A percentile compares a stretch with the other conserved stretches of the same genome.
phyloP scores from a whole-genome alignment of 2,888 invertebrate species.

The Ophonus ardosiacus region DNA sequence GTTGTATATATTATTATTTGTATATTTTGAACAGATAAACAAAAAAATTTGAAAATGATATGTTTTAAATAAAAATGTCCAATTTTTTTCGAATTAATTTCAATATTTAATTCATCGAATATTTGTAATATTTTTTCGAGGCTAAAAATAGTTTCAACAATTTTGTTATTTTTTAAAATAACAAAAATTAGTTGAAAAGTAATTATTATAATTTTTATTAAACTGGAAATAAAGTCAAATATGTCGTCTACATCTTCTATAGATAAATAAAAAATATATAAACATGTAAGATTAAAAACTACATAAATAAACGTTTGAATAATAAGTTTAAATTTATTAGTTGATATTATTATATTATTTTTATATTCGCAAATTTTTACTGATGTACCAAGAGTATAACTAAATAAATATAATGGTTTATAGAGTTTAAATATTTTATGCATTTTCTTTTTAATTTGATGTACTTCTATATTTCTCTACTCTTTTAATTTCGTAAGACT shows the following conservation, averaged over 20 bases:
- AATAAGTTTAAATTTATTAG: neutral
- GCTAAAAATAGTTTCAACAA: neutral
- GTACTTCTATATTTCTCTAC: neutral
- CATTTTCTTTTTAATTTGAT: neutral
- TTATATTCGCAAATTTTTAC: neutral
- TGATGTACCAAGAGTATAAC: neutral
- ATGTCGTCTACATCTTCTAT: neutral
- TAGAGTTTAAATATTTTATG: neutral
- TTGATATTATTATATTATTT: neutral
- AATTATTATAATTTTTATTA: neutral
- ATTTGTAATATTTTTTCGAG: neutral
- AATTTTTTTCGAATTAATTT: neutral
- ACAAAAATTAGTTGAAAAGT: neutral
- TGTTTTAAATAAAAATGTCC: neutral
- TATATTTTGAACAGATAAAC: neutral
- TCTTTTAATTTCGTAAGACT: neutral
- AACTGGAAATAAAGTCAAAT: neutral
- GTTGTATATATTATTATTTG: neutral
- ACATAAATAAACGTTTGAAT: neutral
- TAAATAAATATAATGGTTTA: neutral
- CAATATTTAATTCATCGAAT: neutral
- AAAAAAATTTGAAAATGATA: neutral
- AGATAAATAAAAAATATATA: neutral
- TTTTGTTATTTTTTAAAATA: neutral
- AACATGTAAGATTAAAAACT: neutral